These are phyloP conservation scores for Trissolcus basalis DNA, from an alignment of 1,140 invertebrate genomes.

Conservation along the genomic window DNA sequence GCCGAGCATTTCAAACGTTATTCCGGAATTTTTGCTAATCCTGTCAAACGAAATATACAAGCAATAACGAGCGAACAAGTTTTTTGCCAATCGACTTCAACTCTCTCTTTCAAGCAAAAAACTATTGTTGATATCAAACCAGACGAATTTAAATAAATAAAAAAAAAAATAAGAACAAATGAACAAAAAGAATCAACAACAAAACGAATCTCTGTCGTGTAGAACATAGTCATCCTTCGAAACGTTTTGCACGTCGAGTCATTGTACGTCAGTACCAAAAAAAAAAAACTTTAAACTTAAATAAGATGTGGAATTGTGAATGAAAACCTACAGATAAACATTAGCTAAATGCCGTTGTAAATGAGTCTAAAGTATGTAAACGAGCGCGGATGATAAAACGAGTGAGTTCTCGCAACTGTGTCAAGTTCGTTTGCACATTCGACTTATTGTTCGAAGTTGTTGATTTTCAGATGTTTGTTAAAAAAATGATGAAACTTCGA, in stretches of 20 bases:
- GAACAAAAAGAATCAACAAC: not conserved
- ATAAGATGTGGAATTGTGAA: conserved; percentile 39
- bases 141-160: not conserved
- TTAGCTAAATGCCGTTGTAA: conserved; percentile 18
- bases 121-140: too few relatives aligned
- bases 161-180: not conserved
- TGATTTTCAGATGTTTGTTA: conserved; percentile 42
- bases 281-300: conserved; percentile 33
- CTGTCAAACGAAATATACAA: too few relatives aligned
- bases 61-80: too few relatives aligned
- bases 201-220: not conserved
- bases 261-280: conserved; percentile 29
- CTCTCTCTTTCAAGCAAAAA: too few relatives aligned
- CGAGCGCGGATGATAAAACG: conserved; percentile 17
- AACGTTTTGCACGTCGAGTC: conserved; percentile 24
- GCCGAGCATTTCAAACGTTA: too few relatives aligned
- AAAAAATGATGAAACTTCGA: not conserved
- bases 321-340: conserved; percentile 25
- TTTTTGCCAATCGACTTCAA: too few relatives aligned
- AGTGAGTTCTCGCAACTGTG: conserved; percentile 1
- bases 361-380: conserved; percentile 19
- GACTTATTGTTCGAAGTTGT: conserved; percentile 21
- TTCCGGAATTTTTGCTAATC: too few relatives aligned
- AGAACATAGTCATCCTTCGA: not conserved
- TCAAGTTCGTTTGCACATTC: conserved; percentile 37